phyloP scores from a whole-genome alignment of 2,888 invertebrate species.

The Drosophila ezoana region DNA sequence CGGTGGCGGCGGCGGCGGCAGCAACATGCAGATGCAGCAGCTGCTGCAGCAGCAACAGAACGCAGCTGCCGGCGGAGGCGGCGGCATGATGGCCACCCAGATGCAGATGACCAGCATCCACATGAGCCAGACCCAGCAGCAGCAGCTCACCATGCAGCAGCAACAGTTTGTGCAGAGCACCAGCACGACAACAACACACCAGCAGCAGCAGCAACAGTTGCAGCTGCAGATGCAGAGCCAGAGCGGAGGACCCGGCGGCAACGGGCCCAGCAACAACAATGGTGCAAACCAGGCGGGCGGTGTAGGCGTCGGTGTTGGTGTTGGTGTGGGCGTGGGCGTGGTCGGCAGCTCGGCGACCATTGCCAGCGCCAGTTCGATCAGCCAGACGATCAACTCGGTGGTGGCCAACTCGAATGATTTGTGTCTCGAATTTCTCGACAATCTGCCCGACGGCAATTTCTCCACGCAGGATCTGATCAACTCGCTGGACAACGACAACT shows the following conservation, averaged over 20 bases:
- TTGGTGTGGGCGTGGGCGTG: constrained; percentile 32
- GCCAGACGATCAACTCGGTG: constrained; percentile 84
- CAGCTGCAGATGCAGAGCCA: constrained; percentile 76
- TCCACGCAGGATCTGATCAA: constrained; percentile 93
- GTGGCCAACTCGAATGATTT: constrained; percentile 87
- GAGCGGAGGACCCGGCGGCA: constrained; percentile 38
- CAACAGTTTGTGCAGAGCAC: constrained; percentile 83
- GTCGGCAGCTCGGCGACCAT: constrained; percentile 51
- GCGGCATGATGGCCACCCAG: constrained; percentile 78
- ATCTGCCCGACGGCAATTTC: constrained; percentile 92
- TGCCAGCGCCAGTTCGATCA: constrained; percentile 82
- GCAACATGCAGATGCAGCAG: constrained; percentile 83
- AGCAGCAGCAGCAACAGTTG: constrained; percentile 82
- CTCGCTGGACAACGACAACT: constrained; percentile 91
- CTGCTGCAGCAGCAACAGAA: constrained; percentile 79
- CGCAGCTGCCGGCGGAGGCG: constrained; percentile 54
- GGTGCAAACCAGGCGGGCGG: constrained; percentile 39
- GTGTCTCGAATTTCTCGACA: constrained; percentile 94
- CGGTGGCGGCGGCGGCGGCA: constrained; percentile 59
- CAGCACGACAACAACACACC: constrained; percentile 80
- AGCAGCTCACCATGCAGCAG: constrained; percentile 82
- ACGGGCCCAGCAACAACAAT: constrained; percentile 52
- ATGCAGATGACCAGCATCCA: constrained; percentile 89
- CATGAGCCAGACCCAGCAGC: constrained; percentile 87
- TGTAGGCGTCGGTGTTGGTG: constrained; percentile 33